phyloP scores from a whole-genome alignment of 2,113 vertebrate genomes.

The Uria lomvia region DNA sequence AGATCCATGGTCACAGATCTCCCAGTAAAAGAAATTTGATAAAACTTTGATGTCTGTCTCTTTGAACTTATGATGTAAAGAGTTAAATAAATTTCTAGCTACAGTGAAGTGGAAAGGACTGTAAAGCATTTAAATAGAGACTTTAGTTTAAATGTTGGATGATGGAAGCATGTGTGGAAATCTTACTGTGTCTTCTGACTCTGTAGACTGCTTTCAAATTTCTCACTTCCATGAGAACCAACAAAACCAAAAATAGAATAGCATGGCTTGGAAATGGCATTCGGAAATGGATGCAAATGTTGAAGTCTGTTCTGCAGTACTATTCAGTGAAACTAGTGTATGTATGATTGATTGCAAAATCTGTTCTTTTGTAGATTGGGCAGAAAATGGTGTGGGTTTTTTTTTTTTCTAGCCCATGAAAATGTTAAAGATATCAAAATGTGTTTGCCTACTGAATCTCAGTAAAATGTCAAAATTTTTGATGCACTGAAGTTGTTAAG shows the following conservation, averaged over 20 bases:
- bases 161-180: not conserved
- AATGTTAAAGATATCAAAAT: not conserved
- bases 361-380: not conserved
- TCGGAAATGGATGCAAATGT: not conserved
- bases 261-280: not conserved
- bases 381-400: not conserved
- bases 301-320: not conserved
- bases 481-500: not conserved
- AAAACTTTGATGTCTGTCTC: not conserved
- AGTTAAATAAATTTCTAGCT: not conserved
- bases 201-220: not conserved
- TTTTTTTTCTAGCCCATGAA: not conserved
- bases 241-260: not conserved
- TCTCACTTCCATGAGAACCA: not conserved
- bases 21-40: not conserved
- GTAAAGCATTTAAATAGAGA: not conserved
- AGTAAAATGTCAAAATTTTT: not conserved
- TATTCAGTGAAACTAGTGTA: not conserved
- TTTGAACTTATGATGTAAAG: not conserved
- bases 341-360: not conserved
- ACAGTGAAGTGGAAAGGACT: not conserved
- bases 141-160: not conserved
- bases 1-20: not conserved
- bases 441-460: not conserved
- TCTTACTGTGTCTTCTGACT: not conserved